Conservation (phyloP, 2,797 vertebrate genomes). For the Galaxias olidus region DNA sequence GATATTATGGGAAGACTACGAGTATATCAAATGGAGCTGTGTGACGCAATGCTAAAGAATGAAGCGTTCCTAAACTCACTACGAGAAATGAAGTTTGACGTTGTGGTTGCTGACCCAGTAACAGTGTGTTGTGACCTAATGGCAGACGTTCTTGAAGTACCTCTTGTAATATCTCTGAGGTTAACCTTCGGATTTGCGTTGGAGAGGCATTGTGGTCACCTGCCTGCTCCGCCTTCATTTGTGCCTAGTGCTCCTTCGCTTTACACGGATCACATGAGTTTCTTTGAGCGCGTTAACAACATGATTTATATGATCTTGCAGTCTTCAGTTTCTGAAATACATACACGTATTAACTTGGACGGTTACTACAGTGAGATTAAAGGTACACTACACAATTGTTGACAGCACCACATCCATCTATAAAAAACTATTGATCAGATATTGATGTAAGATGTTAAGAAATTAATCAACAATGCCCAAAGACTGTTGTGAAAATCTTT, state of each 20-base stretch:
- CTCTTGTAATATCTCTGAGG: slow-evolving; percentile 70
- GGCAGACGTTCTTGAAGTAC: slow-evolving; percentile 62
- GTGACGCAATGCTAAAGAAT: slow-evolving; percentile 34
- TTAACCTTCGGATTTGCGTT: slow-evolving; percentile 70
- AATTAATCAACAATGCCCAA: no score
- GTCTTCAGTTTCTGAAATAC: background rate
- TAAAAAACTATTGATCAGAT: no score
- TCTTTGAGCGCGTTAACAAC: slow-evolving; percentile 74
- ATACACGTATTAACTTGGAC: slow-evolving; percentile 44
- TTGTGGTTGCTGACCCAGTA: slow-evolving; percentile 51
- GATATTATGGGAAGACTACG: slow-evolving; percentile 6
- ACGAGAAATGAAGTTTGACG: slow-evolving; percentile 29
- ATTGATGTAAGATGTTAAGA: no score
- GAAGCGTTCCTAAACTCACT: slow-evolving; percentile 32
- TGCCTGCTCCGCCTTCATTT: slow-evolving; percentile 74
- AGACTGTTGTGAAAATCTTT: no score
- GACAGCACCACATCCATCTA: no score
- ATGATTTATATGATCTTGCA: slow-evolving; percentile 57
- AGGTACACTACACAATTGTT: no score
- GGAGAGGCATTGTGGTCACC: slow-evolving; percentile 77
- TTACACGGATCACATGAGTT: slow-evolving; percentile 75
- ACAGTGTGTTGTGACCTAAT: slow-evolving; percentile 27
- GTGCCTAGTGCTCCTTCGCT: slow-evolving; percentile 65
- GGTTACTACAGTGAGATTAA: slow-evolving; percentile 68
- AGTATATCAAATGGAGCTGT: slow-evolving; percentile 5